Base-by-base conservation (phyloP, 37 sponge, comb jelly and placozoan species). In the Lycopodina hypogea region DNA sequence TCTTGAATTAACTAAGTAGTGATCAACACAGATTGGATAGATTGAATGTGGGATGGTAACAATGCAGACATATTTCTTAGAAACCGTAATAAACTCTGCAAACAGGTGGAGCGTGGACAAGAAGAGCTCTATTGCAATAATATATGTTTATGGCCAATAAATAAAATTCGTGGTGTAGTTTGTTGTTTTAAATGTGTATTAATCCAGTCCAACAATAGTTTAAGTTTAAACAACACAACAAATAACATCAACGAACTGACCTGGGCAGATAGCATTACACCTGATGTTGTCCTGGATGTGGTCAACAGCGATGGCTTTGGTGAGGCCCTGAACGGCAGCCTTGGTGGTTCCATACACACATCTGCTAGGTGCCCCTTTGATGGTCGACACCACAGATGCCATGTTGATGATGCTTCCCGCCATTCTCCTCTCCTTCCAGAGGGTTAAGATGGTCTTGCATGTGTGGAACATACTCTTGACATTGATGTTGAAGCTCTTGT, bases 201-300 rank as follows among this genome's bases (percentile, higher is more conserved):
- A n/a, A n/a, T n/a, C n/a, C n/a, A n/a, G n/a, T n/a, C n/a, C n/a
- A n/a, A n/a, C n/a, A n/a, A n/a, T n/a, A n/a, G n/a, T n/a, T n/a
- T n/a, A n/a, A n/a, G n/a, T n/a, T n/a, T n/a, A n/a, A n/a, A n/a
- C n/a, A n/a, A n/a, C n/a, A n/a, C n/a, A n/a, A n/a, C n/a, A n/a
- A n/a, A n/a, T n/a, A n/a, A n/a, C n/a, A n/a, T n/a, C n/a, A n/a
- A n/a, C 23, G 56, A 2, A 32, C 86, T 36, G 24, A 93, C 93
- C 94, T 76, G 94, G 94, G 76, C 94, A 93, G 23, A 93, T 84
- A 67, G 81, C 71, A 39, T 90, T 89, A 69, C 90, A 89, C 0
- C 94, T 68, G 28, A 93, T 89, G 36, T 79, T 84, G 8, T 89
- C 77, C 56, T 60, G 40, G 9, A 86, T 81, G 42, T 86, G 90